Percentiles rank a stretch among this genome's conserved stretches.
phyloP scores from a whole-genome alignment of 1,140 invertebrate genomes.

The Leptopilina clavipes region DNA sequence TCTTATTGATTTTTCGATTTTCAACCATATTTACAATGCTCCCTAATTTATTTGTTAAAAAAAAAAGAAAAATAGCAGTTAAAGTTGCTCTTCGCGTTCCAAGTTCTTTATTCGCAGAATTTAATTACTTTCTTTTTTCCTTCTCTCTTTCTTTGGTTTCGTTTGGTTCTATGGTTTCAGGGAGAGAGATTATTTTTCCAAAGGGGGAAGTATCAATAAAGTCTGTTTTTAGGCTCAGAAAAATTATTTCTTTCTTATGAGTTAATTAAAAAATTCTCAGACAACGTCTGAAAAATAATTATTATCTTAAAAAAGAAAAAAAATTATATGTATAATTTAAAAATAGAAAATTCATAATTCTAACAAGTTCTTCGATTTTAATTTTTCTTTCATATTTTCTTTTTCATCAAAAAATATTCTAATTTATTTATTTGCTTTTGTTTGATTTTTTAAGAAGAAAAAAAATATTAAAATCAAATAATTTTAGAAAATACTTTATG shows the following conservation, averaged over 20 bases:
- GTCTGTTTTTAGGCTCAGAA: not conserved
- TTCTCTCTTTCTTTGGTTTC: not conserved
- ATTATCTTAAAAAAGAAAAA: too few relatives aligned
- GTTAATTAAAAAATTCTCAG: not conserved
- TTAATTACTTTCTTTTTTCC: constrained; percentile 10
- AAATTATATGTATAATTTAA: too few relatives aligned
- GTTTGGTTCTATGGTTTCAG: constrained; percentile 2
- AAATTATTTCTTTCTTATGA: not conserved
- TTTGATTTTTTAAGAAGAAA: too few relatives aligned
- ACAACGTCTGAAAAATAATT: not conserved
- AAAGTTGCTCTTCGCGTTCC: not conserved
- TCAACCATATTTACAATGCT: not conserved
- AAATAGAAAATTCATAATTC: too few relatives aligned
- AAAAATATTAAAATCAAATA: too few relatives aligned
- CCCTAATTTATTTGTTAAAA: not conserved
- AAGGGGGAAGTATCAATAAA: constrained; percentile 5
- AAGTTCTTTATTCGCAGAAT: constrained; percentile 5
- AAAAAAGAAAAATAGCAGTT: not conserved
- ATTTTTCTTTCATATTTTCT: too few relatives aligned
- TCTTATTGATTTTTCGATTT: not conserved
- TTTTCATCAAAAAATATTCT: too few relatives aligned
- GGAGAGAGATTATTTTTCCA: constrained; percentile 12
- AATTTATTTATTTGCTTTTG: too few relatives aligned
- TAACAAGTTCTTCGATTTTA: too few relatives aligned
- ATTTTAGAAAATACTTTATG: too few relatives aligned